Evolutionary conservation across 2,797 vertebrate species (phyloP), one percentile per base, ranked within the genome.

Genomic region (Rhyacichthys aspro): DNA sequence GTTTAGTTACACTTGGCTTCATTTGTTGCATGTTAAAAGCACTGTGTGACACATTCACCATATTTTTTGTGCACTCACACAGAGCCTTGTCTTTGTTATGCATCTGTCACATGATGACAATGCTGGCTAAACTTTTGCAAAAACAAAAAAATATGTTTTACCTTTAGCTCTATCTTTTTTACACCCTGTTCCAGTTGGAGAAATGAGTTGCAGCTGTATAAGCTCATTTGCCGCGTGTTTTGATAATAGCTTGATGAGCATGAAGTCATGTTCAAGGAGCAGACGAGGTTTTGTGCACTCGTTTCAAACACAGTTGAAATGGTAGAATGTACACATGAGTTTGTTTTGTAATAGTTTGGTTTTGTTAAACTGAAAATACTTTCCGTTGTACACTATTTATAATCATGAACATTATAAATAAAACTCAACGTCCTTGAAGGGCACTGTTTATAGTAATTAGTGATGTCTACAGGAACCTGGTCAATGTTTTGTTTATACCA

Each of bases 111-210:
- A 55, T 43, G 19, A 43, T 7, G 41, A 55, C 39, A 43, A 55
- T 33, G 53, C 41, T 43, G 39, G 39, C 39, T 53, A 53, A 53
- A 36, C 50, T 39, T 53, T 38, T 39, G 8, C 36, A 52, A 36
- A 52, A 15, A 55, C 41, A 54, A 36, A 18, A 19, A 39, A 19
- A 37, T 39, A 55, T 23, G 14, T 43, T n/a, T n/a, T 55, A 55
- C 9, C 23, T 43, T 23, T 23, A 28, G 10, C 41, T 33, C 10
- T 16, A n/a, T 43, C 41, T 43, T 16, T n/a, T 16, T 43, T 12
- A 32, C 11, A 38, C 41, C 28, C 10, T 3, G 39, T 43, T 33
- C 53, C 37, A 15, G 38, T 55, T 9, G 36, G 14, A 17, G 41
- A 33, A 55, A 55, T 55, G 10, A 12, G 9, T 16, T 28, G 10